Evolutionary conservation across 2,888 invertebrate species (phyloP), one percentile per base, ranked within the genome.

Genomic region (Lampropteryx suffumata): DNA sequence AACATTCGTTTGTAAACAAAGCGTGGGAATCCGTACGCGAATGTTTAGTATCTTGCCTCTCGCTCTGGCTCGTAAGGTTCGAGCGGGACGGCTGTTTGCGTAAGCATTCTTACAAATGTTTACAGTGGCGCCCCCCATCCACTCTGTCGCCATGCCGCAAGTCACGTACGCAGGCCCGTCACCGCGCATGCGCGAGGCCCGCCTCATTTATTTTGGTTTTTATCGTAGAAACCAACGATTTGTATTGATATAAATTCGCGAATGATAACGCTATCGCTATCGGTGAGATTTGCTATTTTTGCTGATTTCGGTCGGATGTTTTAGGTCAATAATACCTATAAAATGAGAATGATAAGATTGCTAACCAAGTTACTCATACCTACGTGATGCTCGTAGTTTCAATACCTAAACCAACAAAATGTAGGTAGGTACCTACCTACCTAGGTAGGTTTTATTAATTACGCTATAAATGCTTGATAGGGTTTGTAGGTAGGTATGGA

Each of bases 161-260:
- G 88, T 89, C 89, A 89, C 89, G 89, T 89, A 89, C 82, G 88
- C 89, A 81, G 60, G 57, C 55, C 47, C 58, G 56, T 47, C 62
- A 69, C 28, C 32, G 82, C 88, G 88, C 86, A 82, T 80, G 87
- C 85, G 88, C 65, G 62, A 59, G 51, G 37, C 14, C 51, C 49
- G 55, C 53, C 59, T 64, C 75, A 67, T 74, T 62, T 78, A 80
- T 80, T 84, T 82, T 77, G 76, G 77, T 73, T 74, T 67, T 75
- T 82, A 84, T 84, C 82, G 64, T 54, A 57, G 59, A 64, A 68
- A 67, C 61, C 36, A 52, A 61, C 70, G 76, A 81, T 81, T 64
- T 67, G 57, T 65, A 63, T 48, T 48, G 74, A 78, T 76, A 76
- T 90, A 91, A 96, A 95, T 97, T 97, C 60, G 97, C 67, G 41